A percentile compares a stretch with the other conserved stretches of the same genome.
Evolutionary conservation across 2,888 invertebrate genomes (phyloP).

Genomic region (Nemurella pictetii): DNA sequence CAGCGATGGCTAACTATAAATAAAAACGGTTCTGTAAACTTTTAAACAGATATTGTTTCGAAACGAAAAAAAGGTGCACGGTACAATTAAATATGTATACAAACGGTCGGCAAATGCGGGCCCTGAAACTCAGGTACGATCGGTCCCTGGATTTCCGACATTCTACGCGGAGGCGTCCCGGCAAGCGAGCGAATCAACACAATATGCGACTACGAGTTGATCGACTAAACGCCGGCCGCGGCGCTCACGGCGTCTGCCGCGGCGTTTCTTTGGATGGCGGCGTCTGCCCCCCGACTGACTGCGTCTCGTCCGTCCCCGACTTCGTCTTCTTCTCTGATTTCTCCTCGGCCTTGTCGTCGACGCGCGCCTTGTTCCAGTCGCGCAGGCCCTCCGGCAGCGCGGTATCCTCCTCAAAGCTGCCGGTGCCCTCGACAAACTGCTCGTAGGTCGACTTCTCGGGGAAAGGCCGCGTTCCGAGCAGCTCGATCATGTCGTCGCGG

Average conservation of each 20-base stretch:
- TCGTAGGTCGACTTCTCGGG: slow-evolving; percentile 99
- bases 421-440: slow-evolving; percentile 98
- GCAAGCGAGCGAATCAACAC: neutral
- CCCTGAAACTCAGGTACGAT: too few relatives aligned
- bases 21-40: neutral
- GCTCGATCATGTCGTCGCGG: slow-evolving; percentile 96
- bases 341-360: neutral
- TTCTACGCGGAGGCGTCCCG: too few relatives aligned
- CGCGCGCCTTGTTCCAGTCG: slow-evolving; percentile 79
- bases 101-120: neutral
- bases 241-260: neutral
- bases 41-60: neutral
- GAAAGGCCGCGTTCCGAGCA: slow-evolving; percentile 93
- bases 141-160: too few relatives aligned
- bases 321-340: too few relatives aligned
- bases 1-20: neutral
- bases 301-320: neutral
- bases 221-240: neutral
- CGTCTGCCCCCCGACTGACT: neutral
- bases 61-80: neutral
- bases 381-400: slow-evolving; percentile 91
- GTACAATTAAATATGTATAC: neutral
- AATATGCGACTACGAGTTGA: neutral
- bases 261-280: neutral
- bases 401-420: slow-evolving; percentile 96